These are phyloP conservation scores for Apotomis betuletana DNA, from an alignment of 2,888 invertebrate species.

Conservation along the genomic window DNA sequence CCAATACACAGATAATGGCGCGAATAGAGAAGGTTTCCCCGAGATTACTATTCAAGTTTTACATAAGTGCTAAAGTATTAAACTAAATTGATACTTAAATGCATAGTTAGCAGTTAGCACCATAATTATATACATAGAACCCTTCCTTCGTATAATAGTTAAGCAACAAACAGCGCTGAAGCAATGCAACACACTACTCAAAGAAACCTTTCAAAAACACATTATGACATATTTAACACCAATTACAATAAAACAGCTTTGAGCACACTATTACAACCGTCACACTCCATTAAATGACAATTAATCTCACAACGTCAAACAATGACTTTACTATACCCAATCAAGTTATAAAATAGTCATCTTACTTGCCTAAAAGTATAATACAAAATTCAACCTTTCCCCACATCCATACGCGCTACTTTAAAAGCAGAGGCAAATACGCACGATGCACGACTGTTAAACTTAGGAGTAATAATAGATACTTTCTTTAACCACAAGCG, in stretches of 20 bases:
- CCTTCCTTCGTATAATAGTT: background rate
- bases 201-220: constrained; percentile 16
- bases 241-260: constrained; percentile 26
- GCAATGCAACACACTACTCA: background rate
- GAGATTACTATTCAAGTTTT: no score
- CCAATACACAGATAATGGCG: no score
- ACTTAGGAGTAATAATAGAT: constrained; percentile 44
- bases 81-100: no score
- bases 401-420: constrained; percentile 9
- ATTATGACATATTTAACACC: constrained; percentile 33
- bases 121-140: no score
- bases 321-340: constrained; percentile 24
- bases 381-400: constrained; percentile 14
- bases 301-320: constrained; percentile 37
- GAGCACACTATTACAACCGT: constrained; percentile 22
- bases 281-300: constrained; percentile 33
- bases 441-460: constrained; percentile 20
- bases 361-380: background rate
- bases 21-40: no score
- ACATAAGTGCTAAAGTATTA: no score
- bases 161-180: background rate
- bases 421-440: background rate
- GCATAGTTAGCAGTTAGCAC: no score
- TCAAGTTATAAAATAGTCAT: constrained; percentile 10
- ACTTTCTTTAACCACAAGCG: constrained; percentile 57